These are phyloP conservation scores for Trinectes maculatus DNA, from an alignment of 2,113 vertebrate species.

Conservation along the genomic window DNA sequence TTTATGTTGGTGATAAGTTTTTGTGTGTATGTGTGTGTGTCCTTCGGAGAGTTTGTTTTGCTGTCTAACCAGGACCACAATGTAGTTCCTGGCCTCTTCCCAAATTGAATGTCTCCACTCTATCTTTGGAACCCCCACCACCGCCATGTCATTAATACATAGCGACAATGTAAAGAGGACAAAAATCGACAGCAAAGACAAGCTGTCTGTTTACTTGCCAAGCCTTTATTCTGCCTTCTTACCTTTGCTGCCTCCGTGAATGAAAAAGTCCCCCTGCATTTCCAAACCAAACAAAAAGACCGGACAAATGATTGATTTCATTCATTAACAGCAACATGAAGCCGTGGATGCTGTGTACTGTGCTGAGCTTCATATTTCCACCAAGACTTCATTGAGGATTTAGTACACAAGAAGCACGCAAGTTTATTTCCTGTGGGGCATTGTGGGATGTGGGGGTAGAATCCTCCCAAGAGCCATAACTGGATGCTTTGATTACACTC, in stretches of 20 bases:
- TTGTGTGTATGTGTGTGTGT: background rate
- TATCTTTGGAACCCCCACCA: slow-evolving; percentile 17
- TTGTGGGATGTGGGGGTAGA: slow-evolving; percentile 32
- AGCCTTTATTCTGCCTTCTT: slow-evolving; percentile 30
- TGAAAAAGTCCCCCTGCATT: slow-evolving; percentile 17
- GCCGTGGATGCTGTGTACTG: slow-evolving; percentile 4
- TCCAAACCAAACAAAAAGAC: slow-evolving; percentile 31
- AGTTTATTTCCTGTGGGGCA: slow-evolving; percentile 54
- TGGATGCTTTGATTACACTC: slow-evolving; percentile 48
- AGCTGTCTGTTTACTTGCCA: slow-evolving; percentile 15
- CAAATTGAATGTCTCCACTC: slow-evolving; percentile 11
- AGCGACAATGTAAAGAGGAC: slow-evolving; percentile 2
- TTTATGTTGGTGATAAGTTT: slow-evolving; percentile 4
- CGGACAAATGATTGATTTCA: slow-evolving; percentile 40
- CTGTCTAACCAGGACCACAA: background rate
- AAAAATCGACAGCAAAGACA: slow-evolving; percentile 16
- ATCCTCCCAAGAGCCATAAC: slow-evolving; percentile 45
- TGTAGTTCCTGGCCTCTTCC: background rate
- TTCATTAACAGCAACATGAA: slow-evolving; percentile 49
- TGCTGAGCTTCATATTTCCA: slow-evolving; percentile 16
- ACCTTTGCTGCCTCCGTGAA: slow-evolving; percentile 13
- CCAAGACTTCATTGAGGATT: slow-evolving; percentile 31
- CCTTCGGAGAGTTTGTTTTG: background rate
- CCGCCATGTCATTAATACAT: slow-evolving; percentile 37
- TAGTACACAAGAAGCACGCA: slow-evolving; percentile 39